These are phyloP conservation scores for Agriopis leucophaearia DNA, from an alignment of 2,888 invertebrate species.

Conservation along the genomic window DNA sequence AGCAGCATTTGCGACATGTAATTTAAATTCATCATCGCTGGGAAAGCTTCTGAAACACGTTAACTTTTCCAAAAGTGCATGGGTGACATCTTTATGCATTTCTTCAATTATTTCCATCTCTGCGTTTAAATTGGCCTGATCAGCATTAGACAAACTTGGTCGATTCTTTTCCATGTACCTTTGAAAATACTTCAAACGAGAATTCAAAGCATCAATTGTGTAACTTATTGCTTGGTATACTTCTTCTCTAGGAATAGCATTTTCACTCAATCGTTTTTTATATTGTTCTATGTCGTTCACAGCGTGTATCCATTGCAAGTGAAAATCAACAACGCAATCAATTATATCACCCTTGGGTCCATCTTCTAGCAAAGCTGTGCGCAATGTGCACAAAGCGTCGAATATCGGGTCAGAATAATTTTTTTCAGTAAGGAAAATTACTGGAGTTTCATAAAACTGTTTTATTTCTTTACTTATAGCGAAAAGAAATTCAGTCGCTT, in stretches of 20 bases:
- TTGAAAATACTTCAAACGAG: conserved; percentile 69
- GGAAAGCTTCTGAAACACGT: conserved; percentile 64
- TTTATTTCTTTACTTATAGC: conserved; percentile 74
- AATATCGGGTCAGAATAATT: conserved; percentile 75
- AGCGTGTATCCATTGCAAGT: conserved; percentile 74
- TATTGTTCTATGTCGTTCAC: conserved; percentile 71
- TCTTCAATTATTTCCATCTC: conserved; percentile 79
- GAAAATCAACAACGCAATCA: conserved; percentile 72
- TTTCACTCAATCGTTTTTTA: conserved; percentile 54
- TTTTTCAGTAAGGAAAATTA: conserved; percentile 70
- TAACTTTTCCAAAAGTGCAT: conserved; percentile 62
- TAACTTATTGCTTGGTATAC: conserved; percentile 68
- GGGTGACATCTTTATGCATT: conserved; percentile 71
- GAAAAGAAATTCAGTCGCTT: conserved; percentile 60
- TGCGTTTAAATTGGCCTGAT: conserved; percentile 61
- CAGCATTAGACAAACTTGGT: conserved; percentile 55
- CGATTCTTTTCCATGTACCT: conserved; percentile 66
- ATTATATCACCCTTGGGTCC: conserved; percentile 57
- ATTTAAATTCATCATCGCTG: conserved; percentile 61
- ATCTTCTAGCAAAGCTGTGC: conserved; percentile 56
- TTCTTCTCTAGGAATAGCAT: conserved; percentile 61
- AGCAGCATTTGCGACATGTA: conserved; percentile 56
- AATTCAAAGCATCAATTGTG: conserved; percentile 69
- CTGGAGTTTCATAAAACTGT: conserved; percentile 74
- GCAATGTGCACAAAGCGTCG: conserved; percentile 67